A percentile compares a stretch with the other conserved stretches of the same genome.
Conservation (phyloP, 2,113 vertebrate species). For the Steatornis caripensis region DNA sequence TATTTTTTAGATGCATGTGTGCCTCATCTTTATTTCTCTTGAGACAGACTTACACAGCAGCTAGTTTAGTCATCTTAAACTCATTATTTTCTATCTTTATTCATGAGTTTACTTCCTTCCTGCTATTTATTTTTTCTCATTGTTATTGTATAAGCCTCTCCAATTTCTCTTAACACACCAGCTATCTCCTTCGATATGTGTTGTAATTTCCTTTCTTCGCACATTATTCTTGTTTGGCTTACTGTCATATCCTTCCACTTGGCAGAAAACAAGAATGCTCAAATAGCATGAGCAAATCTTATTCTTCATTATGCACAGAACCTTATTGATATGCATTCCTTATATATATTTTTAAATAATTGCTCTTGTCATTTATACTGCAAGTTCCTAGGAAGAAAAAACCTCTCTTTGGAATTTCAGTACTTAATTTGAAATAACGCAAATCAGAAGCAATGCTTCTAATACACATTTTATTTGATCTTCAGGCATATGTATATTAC, state of each 20-base stretch:
- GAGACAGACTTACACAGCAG: not conserved
- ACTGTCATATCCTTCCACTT: not conserved
- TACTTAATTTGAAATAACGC: not conserved
- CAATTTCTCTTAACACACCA: not conserved
- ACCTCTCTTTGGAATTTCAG: not conserved
- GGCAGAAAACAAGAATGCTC: not conserved
- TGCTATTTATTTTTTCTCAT: not conserved
- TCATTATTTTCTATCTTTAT: constrained; percentile 13
- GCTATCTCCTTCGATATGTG: not conserved
- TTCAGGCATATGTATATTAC: not conserved
- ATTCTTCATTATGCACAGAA: not conserved
- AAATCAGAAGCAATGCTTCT: not conserved
- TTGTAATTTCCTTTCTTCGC: not conserved
- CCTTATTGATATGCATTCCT: not conserved
- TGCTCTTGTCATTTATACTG: not conserved
- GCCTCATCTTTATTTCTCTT: not conserved
- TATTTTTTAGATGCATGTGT: not conserved
- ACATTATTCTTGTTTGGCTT: not conserved
- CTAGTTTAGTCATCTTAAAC: not conserved
- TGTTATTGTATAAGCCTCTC: not conserved
- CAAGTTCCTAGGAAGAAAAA: not conserved
- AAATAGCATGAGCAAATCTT: not conserved
- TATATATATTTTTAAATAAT: not conserved
- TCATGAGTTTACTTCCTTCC: constrained; percentile 6
- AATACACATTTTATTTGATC: not conserved